These are phyloP conservation scores for Martes martes DNA, from an alignment of 2,113 vertebrate genomes.

Conservation along the genomic window DNA sequence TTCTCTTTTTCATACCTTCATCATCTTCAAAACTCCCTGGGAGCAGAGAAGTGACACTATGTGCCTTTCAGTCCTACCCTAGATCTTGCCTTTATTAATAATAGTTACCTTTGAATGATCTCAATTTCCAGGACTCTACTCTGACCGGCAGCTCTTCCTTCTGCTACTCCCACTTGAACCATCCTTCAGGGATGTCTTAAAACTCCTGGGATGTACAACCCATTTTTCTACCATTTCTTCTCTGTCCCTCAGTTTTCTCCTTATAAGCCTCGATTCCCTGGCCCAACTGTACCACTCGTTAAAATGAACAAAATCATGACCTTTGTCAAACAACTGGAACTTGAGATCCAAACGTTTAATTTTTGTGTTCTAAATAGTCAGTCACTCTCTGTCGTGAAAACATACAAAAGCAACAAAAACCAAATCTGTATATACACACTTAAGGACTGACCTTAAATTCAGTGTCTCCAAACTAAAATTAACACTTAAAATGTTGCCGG, in stretches of 20 bases:
- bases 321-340: background rate
- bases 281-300: background rate
- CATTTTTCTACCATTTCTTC: background rate
- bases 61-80: background rate
- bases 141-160: background rate
- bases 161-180: background rate
- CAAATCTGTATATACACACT: background rate
- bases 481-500: background rate
- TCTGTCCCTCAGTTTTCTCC: background rate
- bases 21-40: background rate
- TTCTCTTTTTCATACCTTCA: background rate
- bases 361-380: background rate
- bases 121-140: background rate
- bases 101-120: background rate
- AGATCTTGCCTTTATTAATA: background rate
- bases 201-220: fast-evolving
- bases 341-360: background rate
- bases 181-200: background rate
- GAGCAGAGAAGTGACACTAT: background rate
- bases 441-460: background rate
- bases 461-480: background rate
- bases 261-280: background rate
- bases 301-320: background rate
- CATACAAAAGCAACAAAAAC: background rate
- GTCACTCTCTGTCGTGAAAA: background rate